These are phyloP conservation scores for Rhagoletis pomonella DNA, from an alignment of 1,140 invertebrate species.

Conservation along the genomic window DNA sequence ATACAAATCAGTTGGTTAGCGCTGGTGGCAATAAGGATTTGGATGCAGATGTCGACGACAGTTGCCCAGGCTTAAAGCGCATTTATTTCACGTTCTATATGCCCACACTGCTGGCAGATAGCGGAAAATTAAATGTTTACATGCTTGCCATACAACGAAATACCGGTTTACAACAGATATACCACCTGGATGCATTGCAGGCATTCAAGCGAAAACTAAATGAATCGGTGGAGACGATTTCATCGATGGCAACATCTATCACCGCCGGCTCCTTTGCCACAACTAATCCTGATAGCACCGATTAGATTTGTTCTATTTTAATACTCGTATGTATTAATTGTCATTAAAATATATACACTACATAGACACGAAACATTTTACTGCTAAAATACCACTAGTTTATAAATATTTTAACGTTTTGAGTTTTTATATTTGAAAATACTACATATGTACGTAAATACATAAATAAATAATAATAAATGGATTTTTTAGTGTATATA, in stretches of 20 bases:
- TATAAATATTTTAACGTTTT: background rate
- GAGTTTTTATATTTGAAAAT: background rate
- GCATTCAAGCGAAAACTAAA: constrained; percentile 68
- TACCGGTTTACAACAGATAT: constrained; percentile 64
- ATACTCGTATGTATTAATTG: background rate
- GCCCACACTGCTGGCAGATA: constrained; percentile 65
- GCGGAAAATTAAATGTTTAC: constrained; percentile 66
- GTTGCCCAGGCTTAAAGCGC: constrained; percentile 57
- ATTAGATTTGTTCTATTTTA: constrained; percentile 33
- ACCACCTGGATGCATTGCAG: constrained; percentile 65
- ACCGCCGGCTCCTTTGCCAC: constrained; percentile 62
- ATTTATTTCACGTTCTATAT: constrained; percentile 69
- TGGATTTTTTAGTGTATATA: no score
- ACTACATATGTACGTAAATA: background rate
- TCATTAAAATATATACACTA: background rate
- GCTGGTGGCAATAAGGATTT: constrained; percentile 55
- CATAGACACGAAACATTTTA: background rate
- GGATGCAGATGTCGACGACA: constrained; percentile 59
- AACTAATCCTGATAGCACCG: constrained; percentile 8
- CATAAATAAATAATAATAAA: no score
- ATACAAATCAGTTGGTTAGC: constrained; percentile 61
- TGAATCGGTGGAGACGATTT: constrained; percentile 69
- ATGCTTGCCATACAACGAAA: constrained; percentile 64
- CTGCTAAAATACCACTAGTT: background rate
- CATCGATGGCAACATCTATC: constrained; percentile 68